phyloP scores from a whole-genome alignment of 2,797 vertebrate species.

The Tadarida brasiliensis region DNA sequence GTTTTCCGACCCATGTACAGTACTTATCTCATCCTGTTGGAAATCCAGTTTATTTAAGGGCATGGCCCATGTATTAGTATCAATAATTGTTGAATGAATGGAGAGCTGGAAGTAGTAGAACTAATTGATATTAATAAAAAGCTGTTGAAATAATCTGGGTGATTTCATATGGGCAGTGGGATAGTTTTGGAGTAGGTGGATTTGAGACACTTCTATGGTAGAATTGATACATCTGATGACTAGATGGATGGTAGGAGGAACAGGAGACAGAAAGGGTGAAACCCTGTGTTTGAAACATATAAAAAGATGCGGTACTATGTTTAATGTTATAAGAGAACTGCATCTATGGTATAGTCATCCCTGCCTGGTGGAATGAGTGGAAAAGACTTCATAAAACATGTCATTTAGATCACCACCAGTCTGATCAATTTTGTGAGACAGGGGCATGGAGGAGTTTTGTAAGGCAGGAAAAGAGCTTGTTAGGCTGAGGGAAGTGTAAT shows the following conservation, averaged over 20 bases:
- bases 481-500: neutral
- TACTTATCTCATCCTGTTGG: neutral
- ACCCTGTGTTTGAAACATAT: neutral
- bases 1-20: neutral
- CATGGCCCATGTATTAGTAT: neutral
- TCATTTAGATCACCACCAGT: neutral
- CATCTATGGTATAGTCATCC: neutral
- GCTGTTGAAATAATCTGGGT: slow-evolving; percentile 21
- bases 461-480: neutral
- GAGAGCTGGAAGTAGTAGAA: neutral
- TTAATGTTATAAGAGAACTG: neutral
- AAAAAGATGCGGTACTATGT: neutral
- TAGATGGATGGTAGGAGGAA: neutral
- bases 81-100: neutral
- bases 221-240: neutral
- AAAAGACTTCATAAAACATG: neutral
- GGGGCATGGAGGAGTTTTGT: neutral
- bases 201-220: neutral
- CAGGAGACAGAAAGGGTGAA: neutral
- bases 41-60: slow-evolving; percentile 37
- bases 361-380: neutral
- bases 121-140: neutral
- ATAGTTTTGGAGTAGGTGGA: neutral
- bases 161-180: neutral
- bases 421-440: neutral